Conservation (phyloP, 2,113 vertebrate genomes). For the Apteryx owenii region DNA sequence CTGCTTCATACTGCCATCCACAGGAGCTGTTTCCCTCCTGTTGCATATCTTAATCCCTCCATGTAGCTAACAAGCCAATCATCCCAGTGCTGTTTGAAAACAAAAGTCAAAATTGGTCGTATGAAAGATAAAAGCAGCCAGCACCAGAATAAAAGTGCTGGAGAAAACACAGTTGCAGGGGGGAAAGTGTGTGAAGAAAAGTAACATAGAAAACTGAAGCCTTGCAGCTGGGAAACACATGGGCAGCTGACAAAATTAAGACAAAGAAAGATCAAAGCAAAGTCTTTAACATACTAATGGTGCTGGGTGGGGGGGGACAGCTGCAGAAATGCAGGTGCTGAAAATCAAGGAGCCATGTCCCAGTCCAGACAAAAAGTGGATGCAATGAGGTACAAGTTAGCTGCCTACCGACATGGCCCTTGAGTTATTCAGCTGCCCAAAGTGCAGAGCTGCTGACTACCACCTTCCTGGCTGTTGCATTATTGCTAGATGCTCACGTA, state of each 20-base stretch:
- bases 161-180: not conserved
- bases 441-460: not conserved
- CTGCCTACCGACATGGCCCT: not conserved
- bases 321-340: not conserved
- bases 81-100: not conserved
- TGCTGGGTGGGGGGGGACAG: not conserved
- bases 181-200: not conserved
- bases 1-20: not conserved
- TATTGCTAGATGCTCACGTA: fast-evolving
- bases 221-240: slow-evolving; percentile 31
- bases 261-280: not conserved
- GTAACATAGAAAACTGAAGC: not conserved
- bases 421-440: not conserved
- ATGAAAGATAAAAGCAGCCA: not conserved
- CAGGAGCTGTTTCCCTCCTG: not conserved
- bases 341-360: not conserved
- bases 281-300: not conserved
- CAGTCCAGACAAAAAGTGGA: not conserved
- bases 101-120: not conserved
- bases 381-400: not conserved
- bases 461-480: fast-evolving
- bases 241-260: not conserved
- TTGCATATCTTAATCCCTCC: not conserved
- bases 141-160: not conserved
- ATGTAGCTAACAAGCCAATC: fast-evolving